Conservation (phyloP, 2,797 vertebrate genomes). For the Anniella stebbinsi region DNA sequence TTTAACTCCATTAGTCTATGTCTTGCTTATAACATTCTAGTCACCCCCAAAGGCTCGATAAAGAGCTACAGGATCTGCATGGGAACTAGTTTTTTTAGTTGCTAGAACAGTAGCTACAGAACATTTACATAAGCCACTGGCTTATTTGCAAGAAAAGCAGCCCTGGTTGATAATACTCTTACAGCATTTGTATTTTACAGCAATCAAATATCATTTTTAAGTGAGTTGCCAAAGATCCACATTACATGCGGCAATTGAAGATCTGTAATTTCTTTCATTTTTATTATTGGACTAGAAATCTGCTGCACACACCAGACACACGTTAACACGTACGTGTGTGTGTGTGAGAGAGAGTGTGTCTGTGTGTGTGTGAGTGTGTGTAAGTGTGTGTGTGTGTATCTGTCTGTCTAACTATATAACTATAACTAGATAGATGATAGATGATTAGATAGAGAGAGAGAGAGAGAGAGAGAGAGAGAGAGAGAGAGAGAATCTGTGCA, state of each 20-base stretch:
- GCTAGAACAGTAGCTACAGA: conserved; percentile 12
- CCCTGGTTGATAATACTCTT: conserved; percentile 8
- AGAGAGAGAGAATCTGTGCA: too few species aligned
- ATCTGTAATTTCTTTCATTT: background rate
- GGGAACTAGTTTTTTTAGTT: fast-evolving
- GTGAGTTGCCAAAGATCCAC: conserved; percentile 25
- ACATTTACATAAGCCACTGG: conserved; percentile 1
- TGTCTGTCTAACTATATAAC: too few species aligned
- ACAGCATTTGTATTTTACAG: background rate
- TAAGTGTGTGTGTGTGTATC: too few species aligned
- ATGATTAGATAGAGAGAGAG: too few species aligned
- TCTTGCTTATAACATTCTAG: background rate
- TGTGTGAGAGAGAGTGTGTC: too few species aligned
- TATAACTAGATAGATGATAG: too few species aligned
- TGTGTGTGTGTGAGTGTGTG: background rate
- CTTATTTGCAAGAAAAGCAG: background rate
- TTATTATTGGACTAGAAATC: background rate
- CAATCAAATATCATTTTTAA: background rate
- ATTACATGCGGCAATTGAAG: background rate
- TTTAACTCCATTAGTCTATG: background rate
- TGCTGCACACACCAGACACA: background rate
- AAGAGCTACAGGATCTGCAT: conserved; percentile 33
- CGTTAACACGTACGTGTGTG: conserved; percentile 18
- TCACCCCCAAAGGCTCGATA: conserved; percentile 18
- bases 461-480: too few species aligned